Evolutionary conservation across 23 tunicate genomes (phyloP), one percentile per base, ranked within the genome.

Genomic region (Phallusia fumigata): DNA sequence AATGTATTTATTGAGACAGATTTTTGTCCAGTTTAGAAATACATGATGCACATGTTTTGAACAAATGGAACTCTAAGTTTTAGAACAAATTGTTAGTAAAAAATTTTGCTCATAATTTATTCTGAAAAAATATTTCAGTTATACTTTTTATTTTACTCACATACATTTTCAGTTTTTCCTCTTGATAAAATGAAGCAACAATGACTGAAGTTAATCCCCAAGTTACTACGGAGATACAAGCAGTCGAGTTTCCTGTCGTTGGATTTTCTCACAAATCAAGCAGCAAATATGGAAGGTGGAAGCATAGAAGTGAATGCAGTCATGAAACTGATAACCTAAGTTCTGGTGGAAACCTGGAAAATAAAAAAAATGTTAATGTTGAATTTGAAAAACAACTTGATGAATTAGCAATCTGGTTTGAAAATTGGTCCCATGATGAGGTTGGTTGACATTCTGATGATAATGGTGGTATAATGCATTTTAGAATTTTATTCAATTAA

Each of bases 381-480:
- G 84, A 86, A 31, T 88, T 92, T 84, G 85, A 80, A 0, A 84
- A 87, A 75, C 90, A 92, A 76, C 80, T 92, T 0, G 88, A 92
- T 35, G 85, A 92, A 74, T 45, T 92, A 32, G 90, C 83, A n/a
- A 33, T 87, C 8, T 92, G 97, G 91, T 92, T 87, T 76, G 97
- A 92, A 80, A 83, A 84, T 79, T 92, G 97, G 97, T 45, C 91
- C 19, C 90, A 87, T 81, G 65, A 31, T 36, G 80, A 86, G 76
- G 90, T 80, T 30, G 45, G 69, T 24, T 1, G 28, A 51, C 58
- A 51, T 13, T 51, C 18, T 51, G 58, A 15, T 18, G n/a, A n/a
- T n/a, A n/a, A n/a, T n/a, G n/a, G n/a, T n/a, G n/a, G n/a, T n/a
- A n/a, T n/a, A n/a, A n/a, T n/a, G n/a, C n/a, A n/a, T n/a, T n/a